Percentiles rank a stretch among this genome's conserved stretches.
Evolutionary conservation across 2,888 invertebrate genomes (phyloP).

Genomic region (Drosophila borealis): DNA sequence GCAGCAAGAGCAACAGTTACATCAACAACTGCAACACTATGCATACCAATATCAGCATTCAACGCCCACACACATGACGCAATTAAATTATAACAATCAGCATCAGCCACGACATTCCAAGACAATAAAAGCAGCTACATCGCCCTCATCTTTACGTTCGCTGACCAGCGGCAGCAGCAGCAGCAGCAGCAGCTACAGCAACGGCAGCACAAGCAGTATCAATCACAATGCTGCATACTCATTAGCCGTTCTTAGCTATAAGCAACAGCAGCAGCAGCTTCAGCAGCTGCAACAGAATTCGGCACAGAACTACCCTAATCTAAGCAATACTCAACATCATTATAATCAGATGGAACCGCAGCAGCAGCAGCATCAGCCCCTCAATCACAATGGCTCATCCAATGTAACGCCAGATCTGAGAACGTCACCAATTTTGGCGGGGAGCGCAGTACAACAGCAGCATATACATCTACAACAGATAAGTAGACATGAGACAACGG

Average conservation of each 20-base stretch:
- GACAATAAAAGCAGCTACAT: slow-evolving; percentile 58
- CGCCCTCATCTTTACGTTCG: slow-evolving; percentile 62
- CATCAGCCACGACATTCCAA: slow-evolving; percentile 72
- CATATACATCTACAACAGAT: slow-evolving; percentile 48
- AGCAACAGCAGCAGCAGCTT: slow-evolving; percentile 52
- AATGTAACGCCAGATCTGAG: slow-evolving; percentile 51
- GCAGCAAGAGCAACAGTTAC: slow-evolving; percentile 50
- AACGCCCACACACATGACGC: slow-evolving; percentile 60
- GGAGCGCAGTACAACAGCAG: slow-evolving; percentile 46
- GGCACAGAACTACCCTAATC: slow-evolving; percentile 52
- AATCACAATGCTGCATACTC: slow-evolving; percentile 60
- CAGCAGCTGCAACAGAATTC: slow-evolving; percentile 58
- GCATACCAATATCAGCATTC: slow-evolving; percentile 61
- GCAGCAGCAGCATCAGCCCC: slow-evolving; percentile 39
- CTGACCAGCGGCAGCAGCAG: slow-evolving; percentile 49
- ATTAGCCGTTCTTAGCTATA: slow-evolving; percentile 72
- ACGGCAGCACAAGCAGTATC: slow-evolving; percentile 57
- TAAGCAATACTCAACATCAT: slow-evolving; percentile 62
- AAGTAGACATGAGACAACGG: slow-evolving; percentile 40
- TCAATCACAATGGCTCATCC: slow-evolving; percentile 65
- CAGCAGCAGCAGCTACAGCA: slow-evolving; percentile 50
- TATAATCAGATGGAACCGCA: slow-evolving; percentile 68
- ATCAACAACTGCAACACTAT: slow-evolving; percentile 50
- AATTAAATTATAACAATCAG: slow-evolving; percentile 59
- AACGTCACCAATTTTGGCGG: slow-evolving; percentile 46